phyloP scores from a whole-genome alignment of 2,888 invertebrate species.

The Cheiracanthium punctorium region DNA sequence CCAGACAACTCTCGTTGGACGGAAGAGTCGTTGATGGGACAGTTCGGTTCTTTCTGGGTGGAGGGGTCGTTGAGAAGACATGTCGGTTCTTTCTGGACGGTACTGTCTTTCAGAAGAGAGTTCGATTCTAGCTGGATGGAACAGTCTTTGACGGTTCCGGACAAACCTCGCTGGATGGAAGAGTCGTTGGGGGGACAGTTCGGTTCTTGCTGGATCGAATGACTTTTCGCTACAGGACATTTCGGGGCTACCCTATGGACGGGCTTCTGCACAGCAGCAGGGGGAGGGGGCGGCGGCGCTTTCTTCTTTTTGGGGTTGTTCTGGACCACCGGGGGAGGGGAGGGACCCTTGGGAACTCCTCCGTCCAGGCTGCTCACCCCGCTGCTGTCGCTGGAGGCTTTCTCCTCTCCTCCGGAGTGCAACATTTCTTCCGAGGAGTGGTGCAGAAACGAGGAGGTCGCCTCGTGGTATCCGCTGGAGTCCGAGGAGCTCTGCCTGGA shows the following conservation, averaged over 20 bases:
- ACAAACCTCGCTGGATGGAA: not conserved
- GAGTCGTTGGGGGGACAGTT: not conserved
- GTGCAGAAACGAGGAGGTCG: constrained; percentile 80
- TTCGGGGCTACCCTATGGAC: not conserved
- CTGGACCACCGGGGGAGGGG: constrained; percentile 42
- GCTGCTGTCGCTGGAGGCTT: constrained; percentile 63
- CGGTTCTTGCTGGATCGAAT: not conserved
- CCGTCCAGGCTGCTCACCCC: constrained; percentile 58
- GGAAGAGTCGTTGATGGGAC: too few relatives aligned
- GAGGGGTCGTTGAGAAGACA: too few relatives aligned
- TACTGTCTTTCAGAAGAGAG: not conserved
- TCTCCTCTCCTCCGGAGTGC: constrained; percentile 19
- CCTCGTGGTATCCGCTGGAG: constrained; percentile 84
- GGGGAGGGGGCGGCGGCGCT: constrained; percentile 57
- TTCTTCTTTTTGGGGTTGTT: constrained; percentile 64
- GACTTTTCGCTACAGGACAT: not conserved
- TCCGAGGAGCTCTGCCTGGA: constrained; percentile 83
- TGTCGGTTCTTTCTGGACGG: not conserved
- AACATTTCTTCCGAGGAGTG: constrained; percentile 78
- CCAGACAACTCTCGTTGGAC: too few relatives aligned
- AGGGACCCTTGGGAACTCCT: constrained; percentile 36
- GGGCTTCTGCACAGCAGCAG: not conserved
- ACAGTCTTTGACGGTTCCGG: too few relatives aligned
- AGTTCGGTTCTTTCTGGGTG: too few relatives aligned
- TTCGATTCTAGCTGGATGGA: not conserved